phyloP scores from a whole-genome alignment of 2,113 vertebrate genomes.

The Asarcornis scutulata region DNA sequence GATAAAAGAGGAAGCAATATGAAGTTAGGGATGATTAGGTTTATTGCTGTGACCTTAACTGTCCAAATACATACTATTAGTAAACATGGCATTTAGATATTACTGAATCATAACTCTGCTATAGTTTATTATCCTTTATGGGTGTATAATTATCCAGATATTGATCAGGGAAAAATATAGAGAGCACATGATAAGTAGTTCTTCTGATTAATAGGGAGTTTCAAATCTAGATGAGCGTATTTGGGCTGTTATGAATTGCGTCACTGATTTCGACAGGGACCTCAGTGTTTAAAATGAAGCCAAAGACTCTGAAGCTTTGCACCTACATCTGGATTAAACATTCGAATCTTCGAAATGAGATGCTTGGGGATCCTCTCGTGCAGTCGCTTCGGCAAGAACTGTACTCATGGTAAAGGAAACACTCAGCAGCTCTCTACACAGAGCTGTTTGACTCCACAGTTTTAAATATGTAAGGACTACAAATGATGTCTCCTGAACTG shows the following conservation, averaged over 20 bases:
- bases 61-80: not conserved
- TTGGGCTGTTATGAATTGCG: not conserved
- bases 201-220: not conserved
- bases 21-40: not conserved
- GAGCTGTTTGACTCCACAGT: not conserved
- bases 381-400: not conserved
- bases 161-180: not conserved
- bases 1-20: not conserved
- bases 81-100: not conserved
- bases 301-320: not conserved
- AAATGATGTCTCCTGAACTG: not conserved
- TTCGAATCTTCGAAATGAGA: not conserved
- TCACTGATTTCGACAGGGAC: not conserved
- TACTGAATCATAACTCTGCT: not conserved
- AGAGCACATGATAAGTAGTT: not conserved
- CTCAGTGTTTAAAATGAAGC: not conserved
- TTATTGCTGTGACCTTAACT: not conserved
- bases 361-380: not conserved
- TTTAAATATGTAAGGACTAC: not conserved
- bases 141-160: not conserved
- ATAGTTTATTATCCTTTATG: not conserved
- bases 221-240: not conserved
- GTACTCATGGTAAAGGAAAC: rapidly evolving
- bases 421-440: not conserved
- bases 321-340: not conserved